A percentile compares a stretch with the other conserved stretches of the same genome.
Evolutionary conservation across 2,797 vertebrate genomes (phyloP).

Genomic region (Chelidonichthys spinosus): DNA sequence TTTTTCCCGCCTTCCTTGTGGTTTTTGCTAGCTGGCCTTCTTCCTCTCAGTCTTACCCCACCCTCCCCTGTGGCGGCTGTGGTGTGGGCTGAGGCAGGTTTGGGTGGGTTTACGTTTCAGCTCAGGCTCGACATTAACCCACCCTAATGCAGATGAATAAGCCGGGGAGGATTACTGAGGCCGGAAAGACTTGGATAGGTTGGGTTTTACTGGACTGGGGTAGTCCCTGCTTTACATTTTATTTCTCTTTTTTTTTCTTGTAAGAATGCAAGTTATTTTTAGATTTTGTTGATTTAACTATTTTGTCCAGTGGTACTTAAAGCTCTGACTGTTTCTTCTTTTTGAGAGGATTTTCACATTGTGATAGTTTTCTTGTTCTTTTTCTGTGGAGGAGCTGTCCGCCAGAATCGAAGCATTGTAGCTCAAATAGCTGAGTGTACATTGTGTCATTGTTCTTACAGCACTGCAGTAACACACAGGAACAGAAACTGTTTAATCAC

Average conservation of each 20-base stretch:
- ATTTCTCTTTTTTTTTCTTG: not conserved
- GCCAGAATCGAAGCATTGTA: slow-evolving; percentile 31
- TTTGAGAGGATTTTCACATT: not conserved
- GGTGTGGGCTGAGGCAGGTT: slow-evolving; percentile 59
- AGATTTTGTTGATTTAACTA: not conserved
- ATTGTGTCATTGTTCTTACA: slow-evolving; percentile 46
- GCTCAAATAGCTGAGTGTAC: slow-evolving; percentile 52
- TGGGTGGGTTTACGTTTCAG: slow-evolving; percentile 65
- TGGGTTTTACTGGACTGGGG: slow-evolving; percentile 15
- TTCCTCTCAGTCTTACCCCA: slow-evolving; percentile 40
- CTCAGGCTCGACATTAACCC: slow-evolving; percentile 44
- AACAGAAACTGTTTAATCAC: slow-evolving; percentile 6
- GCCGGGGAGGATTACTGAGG: slow-evolving; percentile 37
- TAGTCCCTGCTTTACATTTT: not conserved
- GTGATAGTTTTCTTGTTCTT: not conserved
- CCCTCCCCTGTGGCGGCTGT: slow-evolving; percentile 62
- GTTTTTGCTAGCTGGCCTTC: slow-evolving; percentile 47
- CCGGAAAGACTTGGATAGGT: slow-evolving; percentile 30
- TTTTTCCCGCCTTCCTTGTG: slow-evolving; percentile 28
- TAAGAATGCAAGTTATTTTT: not conserved
- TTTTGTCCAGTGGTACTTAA: not conserved
- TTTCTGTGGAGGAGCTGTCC: slow-evolving; percentile 25
- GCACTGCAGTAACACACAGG: slow-evolving; percentile 8
- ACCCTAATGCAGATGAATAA: slow-evolving; percentile 46
- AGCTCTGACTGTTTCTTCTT: not conserved